Evolutionary conservation across 30 jellyfish, hydroid and myxozoan genomes (phyloP).

Genomic region (Hydractinia echinata): DNA sequence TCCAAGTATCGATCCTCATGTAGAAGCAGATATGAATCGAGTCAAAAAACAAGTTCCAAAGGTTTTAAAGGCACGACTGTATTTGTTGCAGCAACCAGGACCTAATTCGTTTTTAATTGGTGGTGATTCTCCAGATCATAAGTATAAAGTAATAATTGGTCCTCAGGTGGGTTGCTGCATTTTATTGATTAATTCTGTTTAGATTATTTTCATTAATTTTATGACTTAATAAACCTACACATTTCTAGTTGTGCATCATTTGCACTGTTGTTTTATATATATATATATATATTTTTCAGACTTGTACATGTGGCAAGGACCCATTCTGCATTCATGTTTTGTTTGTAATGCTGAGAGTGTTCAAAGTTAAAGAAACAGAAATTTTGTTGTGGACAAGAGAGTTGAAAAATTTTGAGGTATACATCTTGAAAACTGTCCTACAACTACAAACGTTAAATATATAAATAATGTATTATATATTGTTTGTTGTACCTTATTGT

Average conservation of each 20-base stretch:
- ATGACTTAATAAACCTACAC: background rate
- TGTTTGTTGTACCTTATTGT: too few relatives aligned
- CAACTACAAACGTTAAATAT: background rate
- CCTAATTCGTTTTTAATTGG: slow-evolving; percentile 93
- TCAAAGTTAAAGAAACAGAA: slow-evolving; percentile 86
- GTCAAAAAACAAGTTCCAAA: slow-evolving; percentile 78
- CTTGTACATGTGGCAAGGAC: slow-evolving; percentile 94
- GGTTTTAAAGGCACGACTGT: slow-evolving; percentile 81
- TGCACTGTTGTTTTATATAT: background rate
- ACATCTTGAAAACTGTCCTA: background rate
- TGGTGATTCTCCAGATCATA: slow-evolving; percentile 97
- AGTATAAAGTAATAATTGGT: slow-evolving; percentile 85
- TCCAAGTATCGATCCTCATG: slow-evolving; percentile 53
- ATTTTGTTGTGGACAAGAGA: slow-evolving; percentile 86
- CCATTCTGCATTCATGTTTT: slow-evolving; percentile 86
- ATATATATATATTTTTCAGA: slow-evolving; percentile 33
- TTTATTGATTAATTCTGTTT: background rate
- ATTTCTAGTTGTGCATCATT: background rate
- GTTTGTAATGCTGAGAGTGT: slow-evolving; percentile 92
- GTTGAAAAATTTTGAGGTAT: slow-evolving; percentile 81
- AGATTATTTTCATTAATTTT: background rate
- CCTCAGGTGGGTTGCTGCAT: slow-evolving; percentile 63
- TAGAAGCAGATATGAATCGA: slow-evolving; percentile 70
- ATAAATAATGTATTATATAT: too few relatives aligned
- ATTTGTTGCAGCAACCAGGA: slow-evolving; percentile 88